Percentiles rank a stretch among this genome's conserved stretches.
Conservation (phyloP, 2,113 vertebrate genomes). For the Aplodontia rufa region DNA sequence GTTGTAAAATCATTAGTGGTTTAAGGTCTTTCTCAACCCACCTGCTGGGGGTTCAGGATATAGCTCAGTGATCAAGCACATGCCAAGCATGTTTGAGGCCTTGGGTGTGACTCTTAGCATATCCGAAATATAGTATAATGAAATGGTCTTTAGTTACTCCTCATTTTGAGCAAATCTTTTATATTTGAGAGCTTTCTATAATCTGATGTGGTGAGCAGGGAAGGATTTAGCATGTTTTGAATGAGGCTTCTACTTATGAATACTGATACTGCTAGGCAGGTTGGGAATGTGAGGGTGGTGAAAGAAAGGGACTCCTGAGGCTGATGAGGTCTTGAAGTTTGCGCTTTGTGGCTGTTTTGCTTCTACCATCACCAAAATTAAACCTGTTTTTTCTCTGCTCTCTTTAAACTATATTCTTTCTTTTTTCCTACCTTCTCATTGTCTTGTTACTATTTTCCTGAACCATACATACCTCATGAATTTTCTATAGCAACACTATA, state of each 20-base stretch:
- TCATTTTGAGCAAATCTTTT: conserved; percentile 28
- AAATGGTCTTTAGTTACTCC: conserved; percentile 9
- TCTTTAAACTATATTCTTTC: neutral
- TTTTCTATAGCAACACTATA: neutral
- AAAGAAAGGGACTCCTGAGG: neutral
- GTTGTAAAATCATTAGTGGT: neutral
- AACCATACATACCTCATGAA: neutral
- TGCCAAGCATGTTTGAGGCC: neutral
- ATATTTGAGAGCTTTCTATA: conserved; percentile 6
- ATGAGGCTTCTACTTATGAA: conserved; percentile 2
- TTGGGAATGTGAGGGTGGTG: neutral
- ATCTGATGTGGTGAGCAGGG: neutral
- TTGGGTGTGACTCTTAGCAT: neutral
- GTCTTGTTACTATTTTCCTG: conserved; percentile 6
- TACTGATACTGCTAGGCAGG: neutral
- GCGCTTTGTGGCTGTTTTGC: neutral
- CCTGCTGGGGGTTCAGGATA: neutral
- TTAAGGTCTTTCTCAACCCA: neutral
- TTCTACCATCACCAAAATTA: neutral
- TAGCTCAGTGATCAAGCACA: neutral
- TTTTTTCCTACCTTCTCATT: neutral
- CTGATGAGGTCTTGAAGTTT: neutral
- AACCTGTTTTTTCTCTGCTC: neutral
- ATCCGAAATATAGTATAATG: neutral
- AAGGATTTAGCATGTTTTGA: neutral